These are phyloP conservation scores for Leucosticte australis DNA, from an alignment of 2,113 vertebrate genomes.

Conservation along the genomic window DNA sequence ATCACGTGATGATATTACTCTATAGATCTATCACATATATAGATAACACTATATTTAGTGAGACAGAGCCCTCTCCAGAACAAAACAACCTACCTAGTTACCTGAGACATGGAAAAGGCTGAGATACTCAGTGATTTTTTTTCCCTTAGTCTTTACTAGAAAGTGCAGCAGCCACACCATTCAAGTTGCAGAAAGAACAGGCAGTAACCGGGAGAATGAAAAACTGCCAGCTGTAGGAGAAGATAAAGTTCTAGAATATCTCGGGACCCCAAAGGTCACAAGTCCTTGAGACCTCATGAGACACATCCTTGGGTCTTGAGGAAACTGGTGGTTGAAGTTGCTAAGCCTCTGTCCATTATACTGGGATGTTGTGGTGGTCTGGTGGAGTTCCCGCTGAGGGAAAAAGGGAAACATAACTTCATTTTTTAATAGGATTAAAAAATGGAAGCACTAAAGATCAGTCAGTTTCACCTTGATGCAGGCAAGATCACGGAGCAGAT, in stretches of 20 bases:
- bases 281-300: neutral
- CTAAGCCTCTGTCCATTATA: neutral
- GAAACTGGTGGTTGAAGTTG: neutral
- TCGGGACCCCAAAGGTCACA: neutral
- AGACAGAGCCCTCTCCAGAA: neutral
- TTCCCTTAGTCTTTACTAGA: no score
- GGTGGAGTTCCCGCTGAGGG: neutral
- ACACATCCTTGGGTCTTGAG: rapidly evolving
- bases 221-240: neutral
- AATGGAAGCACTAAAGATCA: neutral
- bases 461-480: neutral
- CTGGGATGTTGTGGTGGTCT: neutral
- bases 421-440: neutral
- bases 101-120: neutral
- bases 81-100: neutral
- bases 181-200: neutral
- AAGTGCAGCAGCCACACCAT: neutral
- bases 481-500: neutral
- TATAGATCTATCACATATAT: neutral
- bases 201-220: neutral
- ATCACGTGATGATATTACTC: neutral
- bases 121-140: neutral
- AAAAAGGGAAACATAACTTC: neutral
- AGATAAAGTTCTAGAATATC: neutral
- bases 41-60: neutral